These are phyloP conservation scores for Psophia crepitans DNA, from an alignment of 2,113 vertebrate genomes.

Conservation along the genomic window DNA sequence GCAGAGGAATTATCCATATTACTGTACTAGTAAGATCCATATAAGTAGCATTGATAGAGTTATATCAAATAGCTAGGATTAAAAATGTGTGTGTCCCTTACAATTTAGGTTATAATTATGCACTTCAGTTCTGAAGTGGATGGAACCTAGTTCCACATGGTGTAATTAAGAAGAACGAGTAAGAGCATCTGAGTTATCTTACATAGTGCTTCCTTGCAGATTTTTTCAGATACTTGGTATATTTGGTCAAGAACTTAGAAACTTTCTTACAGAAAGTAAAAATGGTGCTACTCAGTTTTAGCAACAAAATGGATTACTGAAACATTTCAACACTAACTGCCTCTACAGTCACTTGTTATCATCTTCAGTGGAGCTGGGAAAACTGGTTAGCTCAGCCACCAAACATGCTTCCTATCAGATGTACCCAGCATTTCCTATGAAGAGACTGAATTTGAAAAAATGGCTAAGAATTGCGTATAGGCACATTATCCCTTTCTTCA, in stretches of 20 bases:
- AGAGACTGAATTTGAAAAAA: neutral
- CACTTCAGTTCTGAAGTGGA: neutral
- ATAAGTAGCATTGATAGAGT: neutral
- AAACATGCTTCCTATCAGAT: neutral
- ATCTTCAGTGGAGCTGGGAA: neutral
- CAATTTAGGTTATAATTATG: neutral
- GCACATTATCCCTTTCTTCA: neutral
- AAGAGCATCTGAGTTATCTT: neutral
- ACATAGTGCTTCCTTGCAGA: neutral
- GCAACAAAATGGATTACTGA: neutral
- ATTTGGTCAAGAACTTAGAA: neutral
- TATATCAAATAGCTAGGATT: neutral
- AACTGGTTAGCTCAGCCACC: neutral
- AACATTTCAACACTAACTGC: neutral
- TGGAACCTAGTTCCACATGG: neutral
- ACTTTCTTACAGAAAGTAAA: neutral
- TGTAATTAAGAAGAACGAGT: neutral
- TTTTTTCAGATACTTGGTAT: neutral
- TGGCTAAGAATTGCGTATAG: neutral
- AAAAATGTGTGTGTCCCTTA: neutral
- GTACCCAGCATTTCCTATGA: neutral
- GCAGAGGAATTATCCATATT: neutral
- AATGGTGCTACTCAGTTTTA: neutral
- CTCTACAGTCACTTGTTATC: neutral
- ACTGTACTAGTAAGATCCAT: neutral